These are phyloP conservation scores for Cryptotermes secundus DNA, from an alignment of 1,140 invertebrate species.

Conservation along the genomic window DNA sequence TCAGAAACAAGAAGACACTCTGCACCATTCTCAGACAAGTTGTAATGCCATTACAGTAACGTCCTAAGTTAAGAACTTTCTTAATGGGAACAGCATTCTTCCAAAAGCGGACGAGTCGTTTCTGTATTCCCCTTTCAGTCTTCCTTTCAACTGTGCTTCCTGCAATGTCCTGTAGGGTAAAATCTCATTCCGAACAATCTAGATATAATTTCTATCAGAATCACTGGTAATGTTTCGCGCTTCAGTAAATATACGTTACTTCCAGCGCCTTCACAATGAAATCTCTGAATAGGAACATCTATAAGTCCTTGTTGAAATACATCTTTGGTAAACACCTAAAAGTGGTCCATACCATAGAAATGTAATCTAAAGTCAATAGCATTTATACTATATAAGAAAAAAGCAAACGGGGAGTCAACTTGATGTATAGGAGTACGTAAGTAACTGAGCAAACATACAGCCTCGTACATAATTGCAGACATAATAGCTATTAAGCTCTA, in stretches of 20 bases:
- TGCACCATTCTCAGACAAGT: background rate
- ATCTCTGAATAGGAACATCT: background rate
- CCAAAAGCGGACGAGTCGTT: background rate
- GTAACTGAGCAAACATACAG: too few relatives aligned
- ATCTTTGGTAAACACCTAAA: background rate
- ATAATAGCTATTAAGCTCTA: too few relatives aligned
- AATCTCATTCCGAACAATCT: background rate
- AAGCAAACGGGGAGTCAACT: too few relatives aligned
- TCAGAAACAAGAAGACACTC: background rate
- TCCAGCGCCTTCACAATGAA: background rate
- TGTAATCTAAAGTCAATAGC: too few relatives aligned
- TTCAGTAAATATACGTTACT: background rate
- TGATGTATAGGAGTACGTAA: too few relatives aligned
- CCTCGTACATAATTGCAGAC: too few relatives aligned
- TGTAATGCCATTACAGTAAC: background rate
- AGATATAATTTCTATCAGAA: constrained; percentile 3
- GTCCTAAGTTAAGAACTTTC: background rate
- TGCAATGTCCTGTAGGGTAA: background rate
- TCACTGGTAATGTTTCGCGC: background rate
- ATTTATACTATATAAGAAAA: too few relatives aligned
- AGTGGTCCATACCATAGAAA: too few relatives aligned
- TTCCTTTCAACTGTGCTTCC: background rate
- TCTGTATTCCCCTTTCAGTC: background rate
- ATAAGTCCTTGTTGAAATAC: background rate
- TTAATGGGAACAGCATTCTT: background rate